Conservation (phyloP, 2,113 vertebrate genomes). For the Elaphurus davidianus region DNA sequence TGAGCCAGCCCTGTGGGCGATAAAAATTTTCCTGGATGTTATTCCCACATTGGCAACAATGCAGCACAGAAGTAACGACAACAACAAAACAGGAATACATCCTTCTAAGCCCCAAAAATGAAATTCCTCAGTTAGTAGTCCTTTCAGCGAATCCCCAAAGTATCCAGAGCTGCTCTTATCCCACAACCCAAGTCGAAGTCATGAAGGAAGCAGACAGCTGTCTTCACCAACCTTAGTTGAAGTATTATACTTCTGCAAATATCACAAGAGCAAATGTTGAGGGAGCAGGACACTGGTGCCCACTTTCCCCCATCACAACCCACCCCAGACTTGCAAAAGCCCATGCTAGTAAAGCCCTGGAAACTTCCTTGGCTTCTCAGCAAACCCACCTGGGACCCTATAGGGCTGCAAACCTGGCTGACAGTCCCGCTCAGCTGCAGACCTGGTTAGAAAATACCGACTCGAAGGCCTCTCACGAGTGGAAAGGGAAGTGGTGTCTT, state of each 20-base stretch:
- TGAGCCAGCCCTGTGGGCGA: neutral
- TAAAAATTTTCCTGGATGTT: neutral
- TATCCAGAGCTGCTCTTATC: neutral
- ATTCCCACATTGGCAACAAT: neutral
- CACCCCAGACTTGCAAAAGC: neutral
- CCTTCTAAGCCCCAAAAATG: neutral
- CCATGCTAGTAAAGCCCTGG: neutral
- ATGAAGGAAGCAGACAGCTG: neutral
- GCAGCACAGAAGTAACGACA: neutral
- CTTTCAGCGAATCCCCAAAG: neutral
- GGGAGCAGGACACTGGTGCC: neutral
- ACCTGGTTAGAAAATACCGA: neutral
- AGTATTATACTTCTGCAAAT: neutral
- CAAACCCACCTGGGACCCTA: neutral
- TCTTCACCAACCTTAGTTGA: neutral
- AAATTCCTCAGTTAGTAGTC: neutral
- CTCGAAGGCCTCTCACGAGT: neutral
- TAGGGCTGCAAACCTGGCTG: neutral
- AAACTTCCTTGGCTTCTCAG: neutral
- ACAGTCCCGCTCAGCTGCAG: neutral
- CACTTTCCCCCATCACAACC: neutral
- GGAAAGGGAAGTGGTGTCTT: neutral
- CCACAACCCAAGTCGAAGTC: neutral
- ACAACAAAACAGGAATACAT: neutral
- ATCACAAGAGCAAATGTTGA: neutral